Conservation (phyloP, 1,140 invertebrate species). For the Acromyrmex echinatior region DNA sequence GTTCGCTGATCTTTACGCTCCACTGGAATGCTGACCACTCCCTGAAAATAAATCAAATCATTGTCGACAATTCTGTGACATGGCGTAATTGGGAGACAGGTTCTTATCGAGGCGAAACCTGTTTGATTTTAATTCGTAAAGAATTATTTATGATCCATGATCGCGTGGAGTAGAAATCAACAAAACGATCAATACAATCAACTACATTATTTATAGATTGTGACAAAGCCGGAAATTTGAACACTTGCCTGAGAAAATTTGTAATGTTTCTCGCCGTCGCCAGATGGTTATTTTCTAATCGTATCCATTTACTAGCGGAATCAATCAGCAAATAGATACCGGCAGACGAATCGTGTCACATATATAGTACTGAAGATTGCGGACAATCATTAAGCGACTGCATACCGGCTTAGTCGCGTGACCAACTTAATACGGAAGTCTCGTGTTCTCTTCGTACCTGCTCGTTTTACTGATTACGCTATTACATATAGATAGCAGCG, state of each 20-base stretch:
- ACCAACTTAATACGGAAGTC: conserved; percentile 74
- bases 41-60: conserved; percentile 76
- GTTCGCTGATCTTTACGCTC: conserved; percentile 70
- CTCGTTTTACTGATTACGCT: conserved; percentile 54
- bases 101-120: conserved; percentile 30
- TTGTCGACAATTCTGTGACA: conserved; percentile 51
- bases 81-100: conserved; percentile 62
- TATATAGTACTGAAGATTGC: conserved; percentile 55
- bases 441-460: conserved; percentile 57
- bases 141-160: not conserved
- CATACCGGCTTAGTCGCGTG: conserved; percentile 65
- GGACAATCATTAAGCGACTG: conserved; percentile 69
- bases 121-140: not conserved
- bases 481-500: conserved; percentile 54
- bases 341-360: conserved; percentile 67
- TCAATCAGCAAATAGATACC: conserved; percentile 35
- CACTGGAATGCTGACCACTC: conserved; percentile 75
- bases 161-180: not conserved
- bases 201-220: not conserved
- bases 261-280: not conserved
- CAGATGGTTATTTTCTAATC: conserved; percentile 8
- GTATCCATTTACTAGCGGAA: not conserved
- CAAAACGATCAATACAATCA: not conserved
- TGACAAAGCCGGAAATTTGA: not conserved
- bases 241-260: not conserved